Base-by-base conservation (phyloP, 2,797 vertebrate genomes). In the Ataeniobius toweri region DNA sequence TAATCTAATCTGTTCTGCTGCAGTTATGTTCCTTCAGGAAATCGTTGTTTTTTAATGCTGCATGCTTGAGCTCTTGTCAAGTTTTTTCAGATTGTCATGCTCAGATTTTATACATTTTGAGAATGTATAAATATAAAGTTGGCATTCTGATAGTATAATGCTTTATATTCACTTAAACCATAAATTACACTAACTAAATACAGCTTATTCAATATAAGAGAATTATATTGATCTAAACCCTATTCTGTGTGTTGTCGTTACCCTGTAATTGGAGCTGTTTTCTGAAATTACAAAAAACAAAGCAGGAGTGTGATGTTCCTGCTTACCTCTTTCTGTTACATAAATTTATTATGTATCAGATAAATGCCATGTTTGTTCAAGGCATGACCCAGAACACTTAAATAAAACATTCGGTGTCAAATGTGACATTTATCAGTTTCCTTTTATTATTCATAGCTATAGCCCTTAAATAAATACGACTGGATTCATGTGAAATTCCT, bases 401-500 rank as follows among this genome's bases (percentile, higher is more conserved):
- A 80, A 83, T 84, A 82, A 83, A 85, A 82, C 79, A 79, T 10
- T 8, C 24, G 2, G 22, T 77, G 31, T 31, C 28, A 78, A 67
- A 77, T 71, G 59, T 81, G 69, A 80, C 73, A 73, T 79, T 63
- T 77, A 68, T 74, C 56, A 74, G 51, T 46, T 22, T 31, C 71
- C 20, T 55, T 74, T 81, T 22, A 83, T 82, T 80, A 81, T 85
- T 89, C 75, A 83, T 72, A 56, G 20, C 72, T 59, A 31, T 16
- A 18, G 26, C n/a, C 20, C 71, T 65, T 28, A 41, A 3, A 24
- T 44, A 76, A 78, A 83, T 59, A 80, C 26, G 4, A 77, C 72
- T 12, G 71, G 7, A 56, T 24, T 70, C 55, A 31, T 20, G 44
- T 18, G n/a, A n/a, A 63, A 80, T 72, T 76, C 77, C 48, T 53